phyloP scores from a whole-genome alignment of 2,797 vertebrate species.

The Syngnathus rostellatus region DNA sequence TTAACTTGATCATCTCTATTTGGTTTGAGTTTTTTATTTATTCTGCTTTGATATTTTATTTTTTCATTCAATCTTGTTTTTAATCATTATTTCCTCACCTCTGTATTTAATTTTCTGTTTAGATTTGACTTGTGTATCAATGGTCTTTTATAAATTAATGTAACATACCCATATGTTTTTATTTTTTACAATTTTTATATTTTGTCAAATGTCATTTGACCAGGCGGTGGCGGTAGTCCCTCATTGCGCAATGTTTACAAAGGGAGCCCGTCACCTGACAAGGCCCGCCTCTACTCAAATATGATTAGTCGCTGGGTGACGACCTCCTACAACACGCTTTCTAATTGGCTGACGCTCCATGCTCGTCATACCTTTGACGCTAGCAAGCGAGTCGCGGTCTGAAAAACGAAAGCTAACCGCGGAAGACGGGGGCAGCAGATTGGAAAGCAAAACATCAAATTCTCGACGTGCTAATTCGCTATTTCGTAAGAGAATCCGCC shows the following conservation, averaged over 20 bases:
- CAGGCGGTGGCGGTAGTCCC: conserved; percentile 31
- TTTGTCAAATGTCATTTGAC: neutral
- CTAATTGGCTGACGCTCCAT: conserved; percentile 30
- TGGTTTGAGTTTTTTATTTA: neutral
- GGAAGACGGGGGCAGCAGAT: neutral
- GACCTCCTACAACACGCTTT: neutral
- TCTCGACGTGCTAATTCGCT: neutral
- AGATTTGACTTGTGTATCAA: neutral
- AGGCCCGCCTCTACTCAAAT: conserved; percentile 21
- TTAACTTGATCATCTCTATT: too few relatives aligned
- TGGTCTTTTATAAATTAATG: neutral
- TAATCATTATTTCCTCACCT: neutral
- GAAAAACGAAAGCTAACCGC: conserved; percentile 56
- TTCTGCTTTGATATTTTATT: neutral
- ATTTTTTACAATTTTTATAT: neutral
- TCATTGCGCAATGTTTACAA: neutral
- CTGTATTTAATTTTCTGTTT: neutral
- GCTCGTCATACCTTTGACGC: conserved; percentile 11
- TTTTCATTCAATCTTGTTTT: neutral
- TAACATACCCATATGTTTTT: neutral
- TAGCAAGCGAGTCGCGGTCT: conserved; percentile 32
- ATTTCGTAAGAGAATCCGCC: too few relatives aligned
- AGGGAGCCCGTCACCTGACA: conserved; percentile 23
- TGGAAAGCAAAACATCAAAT: neutral
- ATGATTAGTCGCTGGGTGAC: conserved; percentile 25